A percentile compares a stretch with the other conserved stretches of the same genome.
Evolutionary conservation across 2,113 vertebrate genomes (phyloP).

Genomic region (Leptobrachium leishanense): DNA sequence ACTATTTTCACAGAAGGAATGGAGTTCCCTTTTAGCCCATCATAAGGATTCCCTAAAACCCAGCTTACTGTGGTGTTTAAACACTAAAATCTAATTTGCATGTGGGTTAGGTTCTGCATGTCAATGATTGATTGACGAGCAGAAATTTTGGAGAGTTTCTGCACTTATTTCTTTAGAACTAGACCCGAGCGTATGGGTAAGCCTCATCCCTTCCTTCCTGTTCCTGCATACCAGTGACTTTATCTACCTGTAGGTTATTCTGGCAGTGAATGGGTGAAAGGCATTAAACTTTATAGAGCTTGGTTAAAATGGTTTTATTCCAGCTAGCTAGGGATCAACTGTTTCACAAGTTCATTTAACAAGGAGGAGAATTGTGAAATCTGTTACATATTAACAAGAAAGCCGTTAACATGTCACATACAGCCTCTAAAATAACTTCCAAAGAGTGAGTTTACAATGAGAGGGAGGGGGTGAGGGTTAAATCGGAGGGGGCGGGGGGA

Average conservation of each 20-base stretch:
- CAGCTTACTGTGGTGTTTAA: too few relatives aligned
- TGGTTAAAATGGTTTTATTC: neutral
- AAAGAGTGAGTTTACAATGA: slow-evolving; percentile 4
- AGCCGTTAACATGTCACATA: neutral
- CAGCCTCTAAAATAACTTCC: neutral
- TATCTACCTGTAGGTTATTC: neutral
- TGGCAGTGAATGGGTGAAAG: slow-evolving; percentile 6
- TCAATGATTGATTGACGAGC: too few relatives aligned
- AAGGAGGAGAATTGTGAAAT: neutral
- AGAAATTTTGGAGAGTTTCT: too few relatives aligned
- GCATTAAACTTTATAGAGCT: neutral
- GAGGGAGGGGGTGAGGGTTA: neutral
- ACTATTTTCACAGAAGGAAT: too few relatives aligned
- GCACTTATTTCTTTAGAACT: too few relatives aligned
- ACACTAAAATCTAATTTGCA: too few relatives aligned
- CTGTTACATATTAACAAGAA: slow-evolving; percentile 44
- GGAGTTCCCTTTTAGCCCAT: too few relatives aligned
- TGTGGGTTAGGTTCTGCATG: too few relatives aligned
- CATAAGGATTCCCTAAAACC: too few relatives aligned
- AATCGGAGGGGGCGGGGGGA: neutral
- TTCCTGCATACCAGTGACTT: neutral
- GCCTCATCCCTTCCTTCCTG: too few relatives aligned
- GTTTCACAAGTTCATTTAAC: neutral
- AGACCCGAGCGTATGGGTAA: too few relatives aligned
- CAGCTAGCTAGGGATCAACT: neutral